Evolutionary conservation across 1,140 invertebrate species (phyloP).

Genomic region (Cephus cinctus): DNA sequence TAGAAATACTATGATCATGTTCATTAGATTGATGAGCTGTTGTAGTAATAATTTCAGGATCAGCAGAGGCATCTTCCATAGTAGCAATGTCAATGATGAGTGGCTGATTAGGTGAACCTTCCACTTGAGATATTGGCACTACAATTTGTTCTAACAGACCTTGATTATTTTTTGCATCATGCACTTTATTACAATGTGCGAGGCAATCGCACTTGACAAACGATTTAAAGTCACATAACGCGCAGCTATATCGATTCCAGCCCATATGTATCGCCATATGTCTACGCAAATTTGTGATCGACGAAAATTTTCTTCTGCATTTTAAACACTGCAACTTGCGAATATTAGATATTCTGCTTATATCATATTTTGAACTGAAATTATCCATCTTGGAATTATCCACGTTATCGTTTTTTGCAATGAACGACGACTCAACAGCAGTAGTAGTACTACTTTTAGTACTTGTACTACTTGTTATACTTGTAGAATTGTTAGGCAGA

Average conservation of each 20-base stretch:
- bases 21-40: no score
- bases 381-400: no score
- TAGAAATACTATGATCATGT: no score
- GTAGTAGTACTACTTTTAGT: no score
- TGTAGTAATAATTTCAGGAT: slow-evolving; percentile 17
- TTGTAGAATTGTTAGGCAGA: no score
- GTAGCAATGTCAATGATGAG: slow-evolving; percentile 1
- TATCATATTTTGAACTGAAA: no score
- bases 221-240: slow-evolving; percentile 46
- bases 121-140: slow-evolving; percentile 30
- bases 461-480: no score
- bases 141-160: slow-evolving; percentile 31
- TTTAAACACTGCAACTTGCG: slow-evolving; percentile 40
- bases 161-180: slow-evolving; percentile 38
- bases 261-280: slow-evolving; percentile 52
- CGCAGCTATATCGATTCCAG: slow-evolving; percentile 51
- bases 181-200: slow-evolving; percentile 42
- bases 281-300: slow-evolving; percentile 36
- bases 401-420: no score
- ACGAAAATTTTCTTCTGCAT: slow-evolving; percentile 42
- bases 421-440: no score
- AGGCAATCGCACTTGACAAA: slow-evolving; percentile 45
- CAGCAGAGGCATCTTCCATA: background rate
- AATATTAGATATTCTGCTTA: slow-evolving; percentile 27
- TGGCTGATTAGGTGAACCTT: background rate